Percentiles rank a stretch among this genome's conserved stretches.
These are phyloP conservation scores for Potorous gilbertii DNA, from an alignment of 2,797 vertebrate genomes.

Conservation along the genomic window DNA sequence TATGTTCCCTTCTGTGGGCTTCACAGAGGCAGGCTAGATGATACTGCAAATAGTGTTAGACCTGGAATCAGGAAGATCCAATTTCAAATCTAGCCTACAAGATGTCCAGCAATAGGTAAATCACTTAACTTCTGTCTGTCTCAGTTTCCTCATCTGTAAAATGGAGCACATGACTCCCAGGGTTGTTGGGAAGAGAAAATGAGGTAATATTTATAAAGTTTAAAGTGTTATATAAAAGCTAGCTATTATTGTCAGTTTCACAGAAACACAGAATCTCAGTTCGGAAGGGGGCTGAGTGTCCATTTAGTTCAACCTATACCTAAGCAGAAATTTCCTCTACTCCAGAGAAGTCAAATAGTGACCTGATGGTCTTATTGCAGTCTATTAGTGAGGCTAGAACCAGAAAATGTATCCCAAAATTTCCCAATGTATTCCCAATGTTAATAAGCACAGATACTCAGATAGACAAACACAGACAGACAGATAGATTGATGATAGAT, in stretches of 20 bases:
- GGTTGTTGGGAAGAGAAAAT: not conserved
- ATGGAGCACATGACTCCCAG: not conserved
- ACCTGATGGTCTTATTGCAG: not conserved
- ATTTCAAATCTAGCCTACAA: not conserved
- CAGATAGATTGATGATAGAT: not conserved
- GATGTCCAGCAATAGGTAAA: not conserved
- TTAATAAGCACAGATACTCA: no score
- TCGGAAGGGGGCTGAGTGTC: not conserved
- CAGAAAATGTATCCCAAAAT: not conserved
- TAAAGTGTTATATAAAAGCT: not conserved
- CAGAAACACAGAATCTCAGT: not conserved
- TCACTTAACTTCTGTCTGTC: not conserved
- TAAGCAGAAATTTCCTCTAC: not conserved
- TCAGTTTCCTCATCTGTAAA: not conserved
- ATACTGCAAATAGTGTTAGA: not conserved
- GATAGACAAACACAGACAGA: no score
- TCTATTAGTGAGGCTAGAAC: not conserved
- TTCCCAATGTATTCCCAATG: not conserved
- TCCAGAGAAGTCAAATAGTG: not conserved
- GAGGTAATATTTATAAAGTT: not conserved
- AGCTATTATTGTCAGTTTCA: not conserved
- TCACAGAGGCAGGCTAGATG: not conserved
- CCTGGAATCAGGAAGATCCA: not conserved
- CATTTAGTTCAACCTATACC: not conserved
- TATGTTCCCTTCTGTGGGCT: not conserved